Evolutionary conservation across 2,797 vertebrate species (phyloP).

Genomic region (Gephyroberyx darwinii): DNA sequence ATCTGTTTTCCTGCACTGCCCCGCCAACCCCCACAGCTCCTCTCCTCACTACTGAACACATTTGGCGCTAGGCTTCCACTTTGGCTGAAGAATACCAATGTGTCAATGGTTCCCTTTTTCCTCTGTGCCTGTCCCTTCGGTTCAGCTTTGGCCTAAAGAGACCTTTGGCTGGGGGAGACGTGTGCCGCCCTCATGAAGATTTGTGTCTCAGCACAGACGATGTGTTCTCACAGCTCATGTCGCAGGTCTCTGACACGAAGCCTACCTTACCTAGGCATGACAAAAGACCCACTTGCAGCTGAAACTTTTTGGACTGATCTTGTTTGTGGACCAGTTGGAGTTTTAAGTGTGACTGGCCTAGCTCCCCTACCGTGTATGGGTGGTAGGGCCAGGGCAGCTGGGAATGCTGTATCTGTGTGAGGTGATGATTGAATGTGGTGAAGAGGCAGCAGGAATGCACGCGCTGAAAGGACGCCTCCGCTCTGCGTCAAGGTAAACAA

Average conservation of each 20-base stretch:
- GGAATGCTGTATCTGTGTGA: slow-evolving; percentile 47
- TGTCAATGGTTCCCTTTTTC: slow-evolving; percentile 74
- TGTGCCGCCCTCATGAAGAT: slow-evolving; percentile 67
- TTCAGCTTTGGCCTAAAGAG: slow-evolving; percentile 63
- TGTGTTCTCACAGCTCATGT: slow-evolving; percentile 41
- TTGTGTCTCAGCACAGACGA: slow-evolving; percentile 37
- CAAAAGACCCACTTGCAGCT: slow-evolving; percentile 29
- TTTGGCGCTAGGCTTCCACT: slow-evolving; percentile 71
- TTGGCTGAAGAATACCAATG: slow-evolving; percentile 73
- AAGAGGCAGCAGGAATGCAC: slow-evolving; percentile 61
- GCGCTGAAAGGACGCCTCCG: slow-evolving; percentile 43
- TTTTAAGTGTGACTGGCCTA: slow-evolving; percentile 39
- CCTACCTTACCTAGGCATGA: slow-evolving; percentile 25
- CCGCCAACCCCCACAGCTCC: slow-evolving; percentile 45
- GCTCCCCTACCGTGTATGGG: slow-evolving; percentile 44
- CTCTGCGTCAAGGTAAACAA: slow-evolving; percentile 60
- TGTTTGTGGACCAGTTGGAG: slow-evolving; percentile 9
- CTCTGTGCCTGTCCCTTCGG: slow-evolving; percentile 53
- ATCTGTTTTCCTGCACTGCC: slow-evolving; percentile 65
- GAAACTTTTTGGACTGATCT: slow-evolving; percentile 35
- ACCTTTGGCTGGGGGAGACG: slow-evolving; percentile 55
- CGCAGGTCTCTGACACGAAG: slow-evolving; percentile 32
- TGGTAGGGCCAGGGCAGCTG: slow-evolving; percentile 50
- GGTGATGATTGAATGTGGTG: slow-evolving; percentile 62
- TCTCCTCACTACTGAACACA: slow-evolving; percentile 63